Evolutionary conservation across 2,888 invertebrate species (phyloP).

Genomic region (Rhogogaster chlorosoma): DNA sequence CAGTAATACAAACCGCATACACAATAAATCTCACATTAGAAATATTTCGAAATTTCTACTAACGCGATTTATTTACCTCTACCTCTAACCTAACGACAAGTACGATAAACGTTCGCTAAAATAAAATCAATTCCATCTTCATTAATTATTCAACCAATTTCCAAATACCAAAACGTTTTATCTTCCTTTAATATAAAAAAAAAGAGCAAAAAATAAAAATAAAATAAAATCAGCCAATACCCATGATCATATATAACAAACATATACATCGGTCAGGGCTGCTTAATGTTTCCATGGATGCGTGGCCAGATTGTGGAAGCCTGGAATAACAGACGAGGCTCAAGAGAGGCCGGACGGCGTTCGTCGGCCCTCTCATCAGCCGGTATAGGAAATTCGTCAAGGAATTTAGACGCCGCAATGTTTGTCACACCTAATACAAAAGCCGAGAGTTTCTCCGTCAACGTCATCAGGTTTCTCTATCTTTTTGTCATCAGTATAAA

Average conservation of each 20-base stretch:
- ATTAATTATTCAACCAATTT: not conserved
- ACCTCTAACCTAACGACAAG: not conserved
- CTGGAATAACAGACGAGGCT: constrained; percentile 72
- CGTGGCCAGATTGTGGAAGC: constrained; percentile 71
- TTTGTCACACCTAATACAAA: constrained; percentile 63
- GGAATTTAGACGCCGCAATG: constrained; percentile 62
- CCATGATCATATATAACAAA: not conserved
- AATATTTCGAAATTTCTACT: not conserved
- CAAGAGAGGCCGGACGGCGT: constrained; percentile 67
- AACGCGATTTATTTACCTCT: not conserved
- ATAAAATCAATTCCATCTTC: not conserved
- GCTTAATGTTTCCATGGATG: constrained; percentile 74
- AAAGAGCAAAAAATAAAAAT: not conserved
- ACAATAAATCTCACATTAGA: not conserved
- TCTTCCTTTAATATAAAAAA: not conserved
- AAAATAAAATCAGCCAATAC: not conserved
- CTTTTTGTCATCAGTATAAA: not conserved
- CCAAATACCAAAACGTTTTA: not conserved
- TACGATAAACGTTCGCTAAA: not conserved
- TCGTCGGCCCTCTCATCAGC: constrained; percentile 64
- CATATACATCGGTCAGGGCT: constrained; percentile 56
- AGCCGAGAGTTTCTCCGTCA: constrained; percentile 68
- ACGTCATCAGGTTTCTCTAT: constrained; percentile 69
- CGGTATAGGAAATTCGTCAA: constrained; percentile 63
- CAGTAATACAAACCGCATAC: not conserved